Evolutionary conservation across 1,140 invertebrate species (phyloP).

Genomic region (Arctopsyche grandis): DNA sequence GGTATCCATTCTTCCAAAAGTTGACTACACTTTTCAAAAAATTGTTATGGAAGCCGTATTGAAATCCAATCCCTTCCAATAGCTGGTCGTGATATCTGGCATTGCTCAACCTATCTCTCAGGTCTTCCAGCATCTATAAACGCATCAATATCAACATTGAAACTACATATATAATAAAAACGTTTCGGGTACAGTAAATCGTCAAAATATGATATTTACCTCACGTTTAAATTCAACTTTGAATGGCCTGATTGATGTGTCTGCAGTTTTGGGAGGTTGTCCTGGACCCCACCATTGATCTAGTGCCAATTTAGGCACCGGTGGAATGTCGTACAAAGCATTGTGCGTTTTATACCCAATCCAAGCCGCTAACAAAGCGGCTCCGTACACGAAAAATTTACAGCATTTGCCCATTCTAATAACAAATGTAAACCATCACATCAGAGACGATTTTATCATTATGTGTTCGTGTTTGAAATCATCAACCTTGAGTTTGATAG

Average conservation of each 20-base stretch:
- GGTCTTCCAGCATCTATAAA: slow-evolving; percentile 70
- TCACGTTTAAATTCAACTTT: slow-evolving; percentile 65
- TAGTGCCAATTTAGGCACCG: slow-evolving; percentile 21
- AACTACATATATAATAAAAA: background rate
- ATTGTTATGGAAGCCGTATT: slow-evolving; percentile 81
- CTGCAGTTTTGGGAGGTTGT: background rate
- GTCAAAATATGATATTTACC: slow-evolving; percentile 56
- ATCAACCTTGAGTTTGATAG: too few species aligned
- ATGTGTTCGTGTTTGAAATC: too few species aligned
- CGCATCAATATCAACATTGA: slow-evolving; percentile 5
- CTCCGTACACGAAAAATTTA: background rate
- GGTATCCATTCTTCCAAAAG: slow-evolving; percentile 80
- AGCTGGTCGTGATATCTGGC: slow-evolving; percentile 67
- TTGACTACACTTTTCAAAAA: slow-evolving; percentile 73
- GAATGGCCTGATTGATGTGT: slow-evolving; percentile 62
- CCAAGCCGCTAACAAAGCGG: slow-evolving; percentile 22
- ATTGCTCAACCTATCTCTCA: slow-evolving; percentile 69
- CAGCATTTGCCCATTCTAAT: slow-evolving; percentile 36
- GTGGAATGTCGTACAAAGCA: slow-evolving; percentile 31
- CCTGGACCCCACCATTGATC: slow-evolving; percentile 39
- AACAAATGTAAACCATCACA: background rate
- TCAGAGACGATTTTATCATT: background rate
- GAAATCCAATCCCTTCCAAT: slow-evolving; percentile 75
- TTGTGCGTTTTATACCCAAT: slow-evolving; percentile 28
- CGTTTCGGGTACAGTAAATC: background rate